Evolutionary conservation across 2,888 invertebrate genomes (phyloP), one percentile per base, ranked within the genome.

Genomic region (Andrena camellia): DNA sequence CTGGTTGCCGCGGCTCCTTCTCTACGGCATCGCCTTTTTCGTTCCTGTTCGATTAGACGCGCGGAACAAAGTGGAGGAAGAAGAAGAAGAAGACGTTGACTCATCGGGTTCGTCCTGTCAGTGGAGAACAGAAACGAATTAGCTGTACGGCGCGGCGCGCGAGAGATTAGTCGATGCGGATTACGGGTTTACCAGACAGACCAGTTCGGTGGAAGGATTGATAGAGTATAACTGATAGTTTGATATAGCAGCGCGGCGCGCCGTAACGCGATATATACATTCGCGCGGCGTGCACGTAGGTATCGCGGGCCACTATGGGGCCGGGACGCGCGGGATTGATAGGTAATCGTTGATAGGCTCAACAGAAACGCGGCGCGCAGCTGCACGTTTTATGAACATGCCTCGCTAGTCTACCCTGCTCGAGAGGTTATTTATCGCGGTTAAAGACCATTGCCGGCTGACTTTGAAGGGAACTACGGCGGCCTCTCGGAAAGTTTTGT

Each of bases 81-180:
- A 70, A 54, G 81, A 87, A 86, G 86, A 87, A 54, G 81, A 87
- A 86, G 86, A 87, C 79, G 79, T 88, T 84, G 83, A 83, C 83
- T 83, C 81, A 63, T 69, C 48, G 78, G 54, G 88, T 86, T 86
- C 86, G 81, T 60, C 73, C 68, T 84, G 84, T 79, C 84, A 75
- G 76, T 79, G 75, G 26, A 71, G 81, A 75, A 73, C 83, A 83
- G 78, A 73, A 78, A 76, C 62, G 83, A 87, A 85, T 86, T 85
- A 88, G 78, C 71, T 6, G 80, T 31, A 52, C 67, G 77, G 42
- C 42, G 31, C 29, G 57, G 50, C 64, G 70, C 73, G 75, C 68
- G 81, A 66, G 74, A 74, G 71, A 84, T 81, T 79, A 74, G 81
- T 48, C 59, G 73, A 63, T 33, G 79, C 42, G 73, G 67, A 81